Percentiles rank a stretch among this genome's conserved stretches.
These are phyloP conservation scores for Onthophagus taurus DNA, from an alignment of 1,140 invertebrate species.

Conservation along the genomic window DNA sequence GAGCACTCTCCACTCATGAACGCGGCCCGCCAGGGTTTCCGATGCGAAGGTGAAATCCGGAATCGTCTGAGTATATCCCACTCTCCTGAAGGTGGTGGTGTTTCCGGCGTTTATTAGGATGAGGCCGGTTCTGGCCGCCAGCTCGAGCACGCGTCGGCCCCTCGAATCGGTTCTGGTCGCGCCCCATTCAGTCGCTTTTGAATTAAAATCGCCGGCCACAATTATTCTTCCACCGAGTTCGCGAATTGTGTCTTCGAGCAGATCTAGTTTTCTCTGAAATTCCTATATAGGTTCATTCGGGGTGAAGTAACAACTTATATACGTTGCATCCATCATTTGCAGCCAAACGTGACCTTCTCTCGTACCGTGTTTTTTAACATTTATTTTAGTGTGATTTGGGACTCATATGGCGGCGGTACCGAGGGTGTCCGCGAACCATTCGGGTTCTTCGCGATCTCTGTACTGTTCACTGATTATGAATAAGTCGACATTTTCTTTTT, in stretches of 20 bases:
- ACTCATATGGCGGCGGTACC: constrained; percentile 2
- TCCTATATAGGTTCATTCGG: not conserved
- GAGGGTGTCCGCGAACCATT: not conserved
- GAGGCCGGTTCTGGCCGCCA: not conserved
- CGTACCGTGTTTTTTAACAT: not conserved
- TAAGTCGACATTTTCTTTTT: no score
- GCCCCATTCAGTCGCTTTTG: not conserved
- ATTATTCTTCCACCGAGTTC: not conserved
- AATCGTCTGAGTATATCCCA: not conserved
- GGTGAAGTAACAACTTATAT: constrained; percentile 1
- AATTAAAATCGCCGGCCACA: not conserved
- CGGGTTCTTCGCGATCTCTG: not conserved
- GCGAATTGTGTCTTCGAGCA: not conserved
- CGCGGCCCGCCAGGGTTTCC: not conserved
- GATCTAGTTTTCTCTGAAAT: not conserved
- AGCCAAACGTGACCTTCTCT: not conserved
- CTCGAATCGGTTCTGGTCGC: not conserved
- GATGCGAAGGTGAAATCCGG: not conserved
- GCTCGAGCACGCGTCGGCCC: not conserved
- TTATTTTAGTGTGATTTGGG: not conserved
- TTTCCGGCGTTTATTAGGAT: not conserved
- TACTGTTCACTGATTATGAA: constrained; percentile 1
- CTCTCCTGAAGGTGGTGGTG: not conserved
- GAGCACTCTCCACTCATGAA: not conserved
- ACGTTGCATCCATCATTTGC: not conserved